These are phyloP conservation scores for Conistra vaccinii DNA, from an alignment of 2,888 invertebrate species.

Conservation along the genomic window DNA sequence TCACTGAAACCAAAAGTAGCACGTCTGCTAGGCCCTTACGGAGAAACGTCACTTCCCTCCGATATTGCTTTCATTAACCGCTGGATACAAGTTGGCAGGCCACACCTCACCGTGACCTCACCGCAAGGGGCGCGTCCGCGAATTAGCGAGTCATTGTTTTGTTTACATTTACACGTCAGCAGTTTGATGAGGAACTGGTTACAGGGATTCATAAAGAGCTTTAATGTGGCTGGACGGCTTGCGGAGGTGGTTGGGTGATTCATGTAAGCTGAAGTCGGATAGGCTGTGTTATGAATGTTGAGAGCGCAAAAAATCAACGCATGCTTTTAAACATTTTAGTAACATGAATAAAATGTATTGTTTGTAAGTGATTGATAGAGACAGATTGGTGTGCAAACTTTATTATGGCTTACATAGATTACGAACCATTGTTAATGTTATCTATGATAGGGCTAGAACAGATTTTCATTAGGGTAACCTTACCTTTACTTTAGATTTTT, in stretches of 20 bases:
- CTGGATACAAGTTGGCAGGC: constrained; percentile 71
- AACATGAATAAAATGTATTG: neutral
- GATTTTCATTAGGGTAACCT: too few relatives aligned
- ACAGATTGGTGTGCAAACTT: neutral
- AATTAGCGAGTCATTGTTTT: constrained; percentile 90
- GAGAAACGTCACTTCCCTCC: constrained; percentile 66
- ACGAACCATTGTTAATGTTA: neutral
- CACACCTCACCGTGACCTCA: constrained; percentile 85
- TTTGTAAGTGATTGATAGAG: neutral
- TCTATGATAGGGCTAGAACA: neutral
- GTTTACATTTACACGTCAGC: constrained; percentile 90
- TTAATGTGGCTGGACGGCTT: constrained; percentile 50
- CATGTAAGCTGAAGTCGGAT: constrained; percentile 20
- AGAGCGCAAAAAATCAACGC: neutral
- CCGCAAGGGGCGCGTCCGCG: constrained; percentile 72
- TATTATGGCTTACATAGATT: neutral
- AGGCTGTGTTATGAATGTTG: neutral
- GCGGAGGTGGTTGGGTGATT: constrained; percentile 36
- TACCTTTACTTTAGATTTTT: neutral
- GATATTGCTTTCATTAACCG: constrained; percentile 71
- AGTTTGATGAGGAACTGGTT: constrained; percentile 77
- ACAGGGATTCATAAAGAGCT: constrained; percentile 74
- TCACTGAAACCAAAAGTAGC: constrained; percentile 20
- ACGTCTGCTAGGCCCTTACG: constrained; percentile 29
- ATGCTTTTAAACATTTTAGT: neutral